Base-by-base conservation (phyloP, 2,888 invertebrate genomes). In the Melipona beecheii region DNA sequence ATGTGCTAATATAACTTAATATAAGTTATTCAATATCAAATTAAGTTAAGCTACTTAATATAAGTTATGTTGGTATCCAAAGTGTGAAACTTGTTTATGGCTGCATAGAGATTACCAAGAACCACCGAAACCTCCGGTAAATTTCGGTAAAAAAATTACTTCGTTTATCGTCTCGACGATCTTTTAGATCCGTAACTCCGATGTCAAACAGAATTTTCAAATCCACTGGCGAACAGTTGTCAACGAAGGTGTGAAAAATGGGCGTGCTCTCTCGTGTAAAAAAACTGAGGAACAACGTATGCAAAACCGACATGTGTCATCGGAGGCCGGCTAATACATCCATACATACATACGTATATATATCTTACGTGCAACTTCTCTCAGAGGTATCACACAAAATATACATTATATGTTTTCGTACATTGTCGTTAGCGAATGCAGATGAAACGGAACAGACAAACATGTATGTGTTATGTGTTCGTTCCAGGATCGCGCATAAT, bases 211-310 rank as follows among this genome's bases (percentile, higher is more conserved):
- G 56, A 76, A 77, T 81, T 80, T 86, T 75, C 50, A 75, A 83
- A 83, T 81, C 5, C 24, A 78, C 84, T 73, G 69, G 81, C 50
- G 64, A 73, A 68, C 75, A 86, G 91, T 91, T 92, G 89, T 89
- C 86, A 89, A 86, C 90, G 85, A 91, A 90, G 83, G 91, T 89
- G 89, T 83, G 79, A 83, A 82, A 90, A 89, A 89, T 91, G 92
- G 91, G 91, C 92, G 91, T 91, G 83, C 86, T 81, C 89, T 43
- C 66, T 9, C 54, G 75, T 68, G 71, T 62, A 73, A 81, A 73
- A 31, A 81, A 81, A 11, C 6, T 21, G 66, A 76, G 31, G 73
- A 54, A 65, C 50, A 56, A 62, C 77, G 72, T 71, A 84, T 64
- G 65, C 21, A 66, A 65, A 31, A 76, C 49, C 15, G 21, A 76